phyloP scores from a whole-genome alignment of 2,888 invertebrate species.

The Cyaniris semiargus region DNA sequence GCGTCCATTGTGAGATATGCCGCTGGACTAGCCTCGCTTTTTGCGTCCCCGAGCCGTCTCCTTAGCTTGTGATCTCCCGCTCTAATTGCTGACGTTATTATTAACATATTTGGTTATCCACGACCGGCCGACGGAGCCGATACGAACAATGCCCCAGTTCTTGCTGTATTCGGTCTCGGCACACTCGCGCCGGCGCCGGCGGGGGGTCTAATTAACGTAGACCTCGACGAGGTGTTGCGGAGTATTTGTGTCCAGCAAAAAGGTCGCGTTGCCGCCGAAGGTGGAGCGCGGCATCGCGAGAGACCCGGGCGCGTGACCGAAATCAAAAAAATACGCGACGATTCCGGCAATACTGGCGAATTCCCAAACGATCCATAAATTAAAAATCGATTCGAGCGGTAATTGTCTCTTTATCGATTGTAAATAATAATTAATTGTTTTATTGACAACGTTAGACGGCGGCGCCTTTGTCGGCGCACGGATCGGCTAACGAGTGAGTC shows the following conservation, averaged over 20 bases:
- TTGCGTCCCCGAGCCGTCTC: slow-evolving; percentile 58
- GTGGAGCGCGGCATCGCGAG: slow-evolving; percentile 54
- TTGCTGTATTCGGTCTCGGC: slow-evolving; percentile 3
- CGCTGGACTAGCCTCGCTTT: slow-evolving; percentile 69
- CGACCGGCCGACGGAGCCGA: not conserved
- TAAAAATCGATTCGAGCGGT: slow-evolving; percentile 21
- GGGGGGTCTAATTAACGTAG: slow-evolving; percentile 49
- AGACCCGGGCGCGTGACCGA: slow-evolving; percentile 40
- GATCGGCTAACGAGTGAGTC: slow-evolving; percentile 72
- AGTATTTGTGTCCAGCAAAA: slow-evolving; percentile 61
- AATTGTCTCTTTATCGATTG: slow-evolving; percentile 38
- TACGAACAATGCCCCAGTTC: slow-evolving; percentile 18
- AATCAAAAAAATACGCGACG: slow-evolving; percentile 46
- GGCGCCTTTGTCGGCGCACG: slow-evolving; percentile 71
- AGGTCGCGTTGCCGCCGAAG: slow-evolving; percentile 58
- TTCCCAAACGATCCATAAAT: slow-evolving; percentile 13
- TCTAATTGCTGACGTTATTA: slow-evolving; percentile 52
- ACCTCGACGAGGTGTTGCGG: slow-evolving; percentile 59
- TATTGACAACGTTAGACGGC: slow-evolving; percentile 74
- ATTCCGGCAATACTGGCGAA: not conserved
- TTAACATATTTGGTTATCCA: slow-evolving; percentile 39
- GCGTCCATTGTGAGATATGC: slow-evolving; percentile 76
- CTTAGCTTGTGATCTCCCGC: slow-evolving; percentile 77
- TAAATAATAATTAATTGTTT: slow-evolving; percentile 78
- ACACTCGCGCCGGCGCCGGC: not conserved